Evolutionary conservation across 2,888 invertebrate species (phyloP).

Genomic region (Chymomyza fuscimana): DNA sequence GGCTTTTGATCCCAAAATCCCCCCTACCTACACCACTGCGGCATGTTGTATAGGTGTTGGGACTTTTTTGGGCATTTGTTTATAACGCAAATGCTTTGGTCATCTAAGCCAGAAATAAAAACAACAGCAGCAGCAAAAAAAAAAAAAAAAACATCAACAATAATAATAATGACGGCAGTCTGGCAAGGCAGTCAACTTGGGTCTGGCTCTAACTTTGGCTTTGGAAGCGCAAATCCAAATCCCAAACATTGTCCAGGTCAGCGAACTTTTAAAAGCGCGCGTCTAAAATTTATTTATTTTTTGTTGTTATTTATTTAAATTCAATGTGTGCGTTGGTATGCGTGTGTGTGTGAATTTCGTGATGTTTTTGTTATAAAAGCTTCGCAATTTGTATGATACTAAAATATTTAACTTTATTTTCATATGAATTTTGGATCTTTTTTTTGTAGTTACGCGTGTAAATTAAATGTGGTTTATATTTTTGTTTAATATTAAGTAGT

Average conservation of each 20-base stretch:
- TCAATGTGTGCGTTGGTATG: slow-evolving; percentile 18
- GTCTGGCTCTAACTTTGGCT: slow-evolving; percentile 14
- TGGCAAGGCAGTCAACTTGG: slow-evolving; percentile 60
- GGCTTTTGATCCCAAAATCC: too few relatives aligned
- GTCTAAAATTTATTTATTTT: slow-evolving; percentile 55
- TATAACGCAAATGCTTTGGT: slow-evolving; percentile 52
- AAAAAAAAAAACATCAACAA: background rate
- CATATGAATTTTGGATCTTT: slow-evolving; percentile 29
- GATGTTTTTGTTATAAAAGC: slow-evolving; percentile 9
- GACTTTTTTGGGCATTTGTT: slow-evolving; percentile 20
- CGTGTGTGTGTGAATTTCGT: slow-evolving; percentile 12
- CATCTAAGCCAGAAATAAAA: slow-evolving; percentile 47
- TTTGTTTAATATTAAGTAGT: background rate
- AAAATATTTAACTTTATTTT: slow-evolving; percentile 19
- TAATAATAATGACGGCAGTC: slow-evolving; percentile 37
- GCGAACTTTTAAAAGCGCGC: slow-evolving; percentile 63
- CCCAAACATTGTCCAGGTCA: slow-evolving; percentile 66
- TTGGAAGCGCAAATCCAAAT: slow-evolving; percentile 36
- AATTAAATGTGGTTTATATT: slow-evolving; percentile 37
- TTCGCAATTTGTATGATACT: slow-evolving; percentile 23
- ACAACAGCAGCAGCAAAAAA: slow-evolving; percentile 15
- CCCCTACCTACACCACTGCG: too few relatives aligned
- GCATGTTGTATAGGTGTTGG: slow-evolving; percentile 20
- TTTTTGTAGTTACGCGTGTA: slow-evolving; percentile 50
- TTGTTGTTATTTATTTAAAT: slow-evolving; percentile 32